Conservation (phyloP, 2,113 vertebrate species). For the Oncorhynchus kisutch region DNA sequence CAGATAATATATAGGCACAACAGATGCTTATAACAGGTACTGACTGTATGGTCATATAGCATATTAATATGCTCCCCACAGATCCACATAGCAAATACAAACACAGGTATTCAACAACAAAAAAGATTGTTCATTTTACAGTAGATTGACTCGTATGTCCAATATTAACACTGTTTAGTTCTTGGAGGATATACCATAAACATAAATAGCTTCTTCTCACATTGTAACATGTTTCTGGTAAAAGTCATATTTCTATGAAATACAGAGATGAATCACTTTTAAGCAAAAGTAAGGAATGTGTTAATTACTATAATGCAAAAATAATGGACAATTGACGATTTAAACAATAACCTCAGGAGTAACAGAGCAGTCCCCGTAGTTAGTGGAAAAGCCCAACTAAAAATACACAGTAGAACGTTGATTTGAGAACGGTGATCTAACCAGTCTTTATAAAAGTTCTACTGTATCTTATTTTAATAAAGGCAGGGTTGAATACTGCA, state of each 20-base stretch:
- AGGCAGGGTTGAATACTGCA: neutral
- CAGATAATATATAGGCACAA: neutral
- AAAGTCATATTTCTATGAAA: neutral
- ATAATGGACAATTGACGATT: neutral
- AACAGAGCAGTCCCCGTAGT: neutral
- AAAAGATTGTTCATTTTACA: constrained; percentile 19
- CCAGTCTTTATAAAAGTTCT: neutral
- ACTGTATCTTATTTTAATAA: neutral
- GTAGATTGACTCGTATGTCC: constrained; percentile 13
- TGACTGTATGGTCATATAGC: constrained; percentile 2
- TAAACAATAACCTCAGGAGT: neutral
- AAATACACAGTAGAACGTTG: neutral
- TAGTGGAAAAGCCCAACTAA: neutral
- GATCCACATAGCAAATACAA: constrained; percentile 20
- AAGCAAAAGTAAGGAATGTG: neutral
- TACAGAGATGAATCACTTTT: neutral
- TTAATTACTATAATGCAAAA: neutral
- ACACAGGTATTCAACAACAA: constrained; percentile 17
- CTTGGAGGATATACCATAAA: constrained; percentile 9
- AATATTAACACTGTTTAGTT: constrained; percentile 34
- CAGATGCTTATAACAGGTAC: neutral
- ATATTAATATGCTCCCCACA: constrained; percentile 1
- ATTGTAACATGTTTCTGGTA: constrained; percentile 2
- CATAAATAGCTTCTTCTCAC: neutral
- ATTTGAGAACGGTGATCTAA: neutral